Evolutionary conservation across 1,140 invertebrate species (phyloP).

Genomic region (Berghia stephanieae): DNA sequence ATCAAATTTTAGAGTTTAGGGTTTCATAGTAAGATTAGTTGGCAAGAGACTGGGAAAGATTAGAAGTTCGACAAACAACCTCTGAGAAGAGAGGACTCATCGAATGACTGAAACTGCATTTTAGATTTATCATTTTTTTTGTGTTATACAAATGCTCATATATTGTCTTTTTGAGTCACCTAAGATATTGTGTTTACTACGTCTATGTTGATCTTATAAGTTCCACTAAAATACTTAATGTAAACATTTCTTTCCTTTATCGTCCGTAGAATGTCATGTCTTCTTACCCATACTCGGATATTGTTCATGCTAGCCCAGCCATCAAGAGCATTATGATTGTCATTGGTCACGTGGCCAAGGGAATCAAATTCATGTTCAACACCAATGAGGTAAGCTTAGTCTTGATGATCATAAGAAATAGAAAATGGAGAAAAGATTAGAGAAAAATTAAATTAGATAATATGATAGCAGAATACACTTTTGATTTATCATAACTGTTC

Average conservation of each 20-base stretch:
- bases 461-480: too few species aligned
- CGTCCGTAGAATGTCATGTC: slow-evolving; percentile 49
- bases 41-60: too few species aligned
- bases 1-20: too few species aligned
- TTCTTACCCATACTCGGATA: slow-evolving; percentile 55
- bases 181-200: neutral
- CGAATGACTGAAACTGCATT: too few species aligned
- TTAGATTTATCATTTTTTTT: too few species aligned
- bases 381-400: slow-evolving; percentile 50
- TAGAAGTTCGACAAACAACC: too few species aligned
- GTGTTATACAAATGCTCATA: neutral
- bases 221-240: too few species aligned
- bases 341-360: slow-evolving; percentile 60
- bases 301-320: slow-evolving; percentile 59
- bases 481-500: neutral
- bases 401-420: neutral
- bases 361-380: slow-evolving; percentile 61
- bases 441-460: too few species aligned
- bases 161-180: neutral
- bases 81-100: too few species aligned
- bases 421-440: neutral
- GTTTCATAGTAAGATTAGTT: too few species aligned
- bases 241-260: too few species aligned
- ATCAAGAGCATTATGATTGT: slow-evolving; percentile 64
- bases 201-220: too few species aligned